Base-by-base conservation (phyloP, 2,888 invertebrate species). In the Limnephilus rhombicus region DNA sequence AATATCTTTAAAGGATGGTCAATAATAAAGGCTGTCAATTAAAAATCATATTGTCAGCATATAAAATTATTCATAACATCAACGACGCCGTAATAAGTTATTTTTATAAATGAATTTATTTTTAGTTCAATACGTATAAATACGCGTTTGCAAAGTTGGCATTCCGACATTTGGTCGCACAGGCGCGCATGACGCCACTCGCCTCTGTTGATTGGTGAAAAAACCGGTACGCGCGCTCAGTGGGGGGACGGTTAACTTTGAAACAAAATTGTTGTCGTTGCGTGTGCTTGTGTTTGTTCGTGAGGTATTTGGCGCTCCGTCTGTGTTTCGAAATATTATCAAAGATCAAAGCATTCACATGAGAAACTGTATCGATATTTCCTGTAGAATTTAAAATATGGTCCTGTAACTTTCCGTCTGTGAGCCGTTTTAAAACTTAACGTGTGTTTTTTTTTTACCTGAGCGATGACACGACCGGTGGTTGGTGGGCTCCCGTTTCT, bases 241-340 rank as follows among this genome's bases (percentile, higher is more conserved):
- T 89, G 92, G 92, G 91, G 93, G 89, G 89, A 95, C 95, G 94
- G 95, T 95, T 95, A 95, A 96, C 96, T 95, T 95, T 95, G 95
- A 96, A 95, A 95, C 95, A 95, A 95, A 96, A 87, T 86, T 91
- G 68, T 83, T 86, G 81, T 88, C 68, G 91, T 92, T 88, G 92
- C 90, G 92, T 90, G 91, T 81, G 89, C 90, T 91, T 81, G 91
- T 88, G 89, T 86, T 90, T 90, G 81, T 92, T 87, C 85, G 91
- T n/a, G 89, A 85, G 85, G 80, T 37, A 91, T 91, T 89, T 45
- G 80, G 80, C 81, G 88, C 45, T 89, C 85, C 82, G 90, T 92
- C 88, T 91, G 91, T 86, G 80, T 89, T 85, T 89, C 92, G 89
- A 91, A 92, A 92, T 89, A 41, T 83, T 80, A 92, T 91, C 91